Percentiles rank a stretch among this genome's conserved stretches.
Evolutionary conservation across 1,140 invertebrate genomes (phyloP).

Genomic region (Akabosia matsudoensis): DNA sequence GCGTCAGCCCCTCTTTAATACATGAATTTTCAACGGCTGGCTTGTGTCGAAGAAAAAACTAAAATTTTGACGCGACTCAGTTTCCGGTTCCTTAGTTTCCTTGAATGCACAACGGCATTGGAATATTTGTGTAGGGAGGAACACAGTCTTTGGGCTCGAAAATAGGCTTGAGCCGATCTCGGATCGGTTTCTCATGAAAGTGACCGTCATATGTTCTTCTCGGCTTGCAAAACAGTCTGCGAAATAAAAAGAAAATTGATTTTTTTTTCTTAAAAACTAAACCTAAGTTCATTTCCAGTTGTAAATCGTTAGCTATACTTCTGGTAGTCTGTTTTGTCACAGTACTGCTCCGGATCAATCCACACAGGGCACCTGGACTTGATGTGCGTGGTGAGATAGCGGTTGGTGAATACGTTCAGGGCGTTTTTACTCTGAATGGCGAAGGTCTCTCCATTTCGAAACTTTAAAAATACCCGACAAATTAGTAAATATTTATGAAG

Average conservation of each 20-base stretch:
- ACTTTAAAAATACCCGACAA: constrained; percentile 26
- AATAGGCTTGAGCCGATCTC: constrained; percentile 34
- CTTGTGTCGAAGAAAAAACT: background rate
- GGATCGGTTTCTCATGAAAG: constrained; percentile 40
- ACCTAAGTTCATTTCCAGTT: background rate
- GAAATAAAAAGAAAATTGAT: background rate
- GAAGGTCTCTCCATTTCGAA: constrained; percentile 35
- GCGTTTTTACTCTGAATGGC: constrained; percentile 29
- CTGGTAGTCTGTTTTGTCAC: constrained; percentile 33
- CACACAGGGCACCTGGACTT: constrained; percentile 37
- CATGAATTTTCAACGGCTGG: no score
- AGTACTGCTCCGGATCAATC: constrained; percentile 37
- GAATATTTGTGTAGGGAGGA: constrained; percentile 15
- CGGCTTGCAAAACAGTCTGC: constrained; percentile 31
- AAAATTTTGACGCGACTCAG: background rate
- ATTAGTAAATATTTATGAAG: background rate
- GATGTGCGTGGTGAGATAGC: constrained; percentile 37
- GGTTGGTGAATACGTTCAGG: constrained; percentile 35
- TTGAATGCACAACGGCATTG: constrained; percentile 26
- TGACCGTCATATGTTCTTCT: constrained; percentile 44
- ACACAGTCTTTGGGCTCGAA: constrained; percentile 37
- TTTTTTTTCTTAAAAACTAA: background rate
- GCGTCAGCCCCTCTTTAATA: no score
- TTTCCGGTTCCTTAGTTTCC: background rate
- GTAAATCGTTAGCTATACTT: constrained; percentile 20